Evolutionary conservation across 92 coral and sea anemone species (phyloP).

Genomic region (Heteractis magnifica): DNA sequence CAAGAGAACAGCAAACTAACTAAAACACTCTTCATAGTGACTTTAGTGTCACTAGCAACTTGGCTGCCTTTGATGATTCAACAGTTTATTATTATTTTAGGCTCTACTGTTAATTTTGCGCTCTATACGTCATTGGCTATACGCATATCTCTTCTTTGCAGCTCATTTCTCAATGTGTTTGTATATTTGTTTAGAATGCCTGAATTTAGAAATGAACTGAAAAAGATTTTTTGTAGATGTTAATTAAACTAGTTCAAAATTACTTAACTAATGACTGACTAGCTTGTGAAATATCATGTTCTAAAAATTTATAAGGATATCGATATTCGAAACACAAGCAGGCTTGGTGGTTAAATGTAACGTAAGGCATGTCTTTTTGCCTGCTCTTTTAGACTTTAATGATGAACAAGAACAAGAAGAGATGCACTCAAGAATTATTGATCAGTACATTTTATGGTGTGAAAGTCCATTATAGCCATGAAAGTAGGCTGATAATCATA

Average conservation of each 20-base stretch:
- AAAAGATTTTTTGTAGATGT: constrained; percentile 5
- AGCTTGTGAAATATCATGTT: background rate
- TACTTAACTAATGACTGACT: no score
- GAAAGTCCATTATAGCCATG: no score
- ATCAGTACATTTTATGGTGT: no score
- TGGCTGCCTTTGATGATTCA: background rate
- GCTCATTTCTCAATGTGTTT: constrained; percentile 1
- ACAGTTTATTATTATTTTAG: background rate
- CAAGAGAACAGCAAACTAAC: constrained; percentile 14
- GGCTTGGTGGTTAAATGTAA: no score
- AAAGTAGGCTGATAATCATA: no score
- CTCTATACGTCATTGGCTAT: background rate
- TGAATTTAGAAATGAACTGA: constrained; percentile 5
- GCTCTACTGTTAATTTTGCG: background rate
- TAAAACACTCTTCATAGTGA: constrained; percentile 13
- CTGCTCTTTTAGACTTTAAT: no score
- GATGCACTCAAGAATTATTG: no score
- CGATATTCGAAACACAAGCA: no score
- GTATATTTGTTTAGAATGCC: constrained; percentile 21
- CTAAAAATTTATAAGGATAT: background rate
- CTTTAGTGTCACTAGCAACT: constrained; percentile 13
- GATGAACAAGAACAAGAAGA: no score
- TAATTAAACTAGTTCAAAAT: background rate
- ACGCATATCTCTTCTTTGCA: background rate
- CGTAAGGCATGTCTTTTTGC: no score